Evolutionary conservation across 1,140 invertebrate species (phyloP), one percentile per base, ranked within the genome.

Genomic region (Zaprionus davidi): DNA sequence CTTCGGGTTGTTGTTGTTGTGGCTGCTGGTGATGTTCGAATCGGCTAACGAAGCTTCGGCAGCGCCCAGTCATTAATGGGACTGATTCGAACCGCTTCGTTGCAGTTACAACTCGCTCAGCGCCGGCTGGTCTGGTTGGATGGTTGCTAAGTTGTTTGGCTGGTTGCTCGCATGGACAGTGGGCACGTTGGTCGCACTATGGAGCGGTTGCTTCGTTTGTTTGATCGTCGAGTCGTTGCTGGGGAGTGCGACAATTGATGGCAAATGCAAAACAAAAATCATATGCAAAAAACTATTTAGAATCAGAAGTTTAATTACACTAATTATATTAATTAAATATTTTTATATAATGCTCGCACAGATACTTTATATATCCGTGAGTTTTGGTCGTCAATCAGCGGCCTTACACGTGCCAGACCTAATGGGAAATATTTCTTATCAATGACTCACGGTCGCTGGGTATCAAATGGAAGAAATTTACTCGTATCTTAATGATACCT

Each of bases 101-200:
- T 65, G 74, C 83, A 75, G 83, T 76, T 78, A 68, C 63, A 81
- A 78, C 84, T 78, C 59, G 84, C 44, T 88, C 60, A 68, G 71
- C 73, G 78, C 55, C 84, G 69, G 64, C 57, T 46, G 11, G 82
- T 85, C 76, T 86, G 76, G 56, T 62, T 49, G 69, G 59, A 44
- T 55, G 26, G 38, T 46, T 49, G 34, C 31, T 65, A 12, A 9
- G 34, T 55, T 31, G 63, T 36, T 51, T 49, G 65, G 44, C 49
- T 38, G 44, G 31, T 46, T 31, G 58, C 59, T 15, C 34, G 68
- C 22, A 36, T 66, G 26, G 41, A 44, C 13, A n/a, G 20, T 17
- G 51, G 62, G 71, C 20, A 22, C 22, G 31, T 24, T 36, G 17
- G 5, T 41, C 9, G 36, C 22, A 34, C 12, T 26, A 9, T 44